These are phyloP conservation scores for Pitangus sulphuratus DNA, from an alignment of 2,797 vertebrate genomes.

Conservation along the genomic window DNA sequence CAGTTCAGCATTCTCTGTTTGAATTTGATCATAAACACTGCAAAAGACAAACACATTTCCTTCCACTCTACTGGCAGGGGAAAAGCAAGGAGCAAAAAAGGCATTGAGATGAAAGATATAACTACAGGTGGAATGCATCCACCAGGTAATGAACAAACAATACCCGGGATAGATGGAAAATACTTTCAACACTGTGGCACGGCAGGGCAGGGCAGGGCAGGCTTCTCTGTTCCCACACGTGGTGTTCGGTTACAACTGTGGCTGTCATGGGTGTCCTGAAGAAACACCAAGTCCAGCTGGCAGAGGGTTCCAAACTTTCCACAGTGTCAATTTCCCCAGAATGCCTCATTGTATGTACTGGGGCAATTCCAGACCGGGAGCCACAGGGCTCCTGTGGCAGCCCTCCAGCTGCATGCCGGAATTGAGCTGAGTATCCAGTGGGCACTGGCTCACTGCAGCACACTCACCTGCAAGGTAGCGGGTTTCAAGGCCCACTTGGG, in stretches of 20 bases:
- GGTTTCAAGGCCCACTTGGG: not conserved
- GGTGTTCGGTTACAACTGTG: not conserved
- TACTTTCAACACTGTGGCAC: not conserved
- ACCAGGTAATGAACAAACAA: not conserved
- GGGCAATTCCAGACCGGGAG: not conserved
- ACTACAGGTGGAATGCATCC: not conserved
- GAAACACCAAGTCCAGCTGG: not conserved
- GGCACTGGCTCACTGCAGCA: not conserved
- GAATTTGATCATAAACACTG: not conserved
- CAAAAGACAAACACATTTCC: not conserved
- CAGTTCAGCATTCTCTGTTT: not conserved
- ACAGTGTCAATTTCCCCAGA: not conserved
- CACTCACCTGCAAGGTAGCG: not conserved
- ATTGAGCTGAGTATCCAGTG: rapidly evolving
- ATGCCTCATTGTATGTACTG: not conserved
- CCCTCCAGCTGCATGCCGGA: not conserved
- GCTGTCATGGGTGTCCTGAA: not conserved
- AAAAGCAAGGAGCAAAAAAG: not conserved
- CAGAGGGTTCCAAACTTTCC: not conserved
- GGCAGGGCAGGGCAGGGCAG: not conserved
- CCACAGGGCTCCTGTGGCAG: not conserved
- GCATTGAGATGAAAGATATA: not conserved
- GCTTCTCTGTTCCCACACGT: not conserved
- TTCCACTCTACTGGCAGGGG: not conserved
- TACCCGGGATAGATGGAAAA: not conserved